Conservation (phyloP, 2,797 vertebrate species). For the Epinephelus coioides region DNA sequence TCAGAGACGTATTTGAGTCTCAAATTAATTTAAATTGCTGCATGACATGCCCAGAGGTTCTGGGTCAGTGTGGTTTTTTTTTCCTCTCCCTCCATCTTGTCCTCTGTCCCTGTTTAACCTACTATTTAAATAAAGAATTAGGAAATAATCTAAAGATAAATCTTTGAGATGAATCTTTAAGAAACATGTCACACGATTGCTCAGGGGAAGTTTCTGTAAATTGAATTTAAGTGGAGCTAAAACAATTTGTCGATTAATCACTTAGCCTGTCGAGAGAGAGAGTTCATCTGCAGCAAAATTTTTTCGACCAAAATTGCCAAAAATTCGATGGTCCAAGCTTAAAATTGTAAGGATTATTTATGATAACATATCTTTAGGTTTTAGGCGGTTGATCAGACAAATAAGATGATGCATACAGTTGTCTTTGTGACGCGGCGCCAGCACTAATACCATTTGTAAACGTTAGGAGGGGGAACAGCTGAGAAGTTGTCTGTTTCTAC, state of each 20-base stretch:
- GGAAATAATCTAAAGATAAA: constrained; percentile 1
- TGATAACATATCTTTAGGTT: no score
- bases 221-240: background rate
- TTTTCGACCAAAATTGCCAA: no score
- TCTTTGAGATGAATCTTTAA: background rate
- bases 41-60: constrained; percentile 75
- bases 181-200: background rate
- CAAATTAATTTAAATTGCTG: constrained; percentile 74
- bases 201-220: background rate
- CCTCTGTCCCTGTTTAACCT: constrained; percentile 50
- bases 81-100: constrained; percentile 19
- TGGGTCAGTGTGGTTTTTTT: constrained; percentile 60
- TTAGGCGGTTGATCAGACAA: no score
- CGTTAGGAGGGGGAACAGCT: no score
- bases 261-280: no score
- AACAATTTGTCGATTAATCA: background rate
- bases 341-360: no score
- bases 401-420: no score
- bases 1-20: constrained; percentile 69
- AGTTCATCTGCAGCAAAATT: no score
- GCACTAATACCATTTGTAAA: no score
- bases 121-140: constrained; percentile 34
- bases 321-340: no score
- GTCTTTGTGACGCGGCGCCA: no score
- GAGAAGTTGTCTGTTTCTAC: no score